Evolutionary conservation across 2,797 vertebrate species (phyloP).

Genomic region (Sciurus carolinensis): DNA sequence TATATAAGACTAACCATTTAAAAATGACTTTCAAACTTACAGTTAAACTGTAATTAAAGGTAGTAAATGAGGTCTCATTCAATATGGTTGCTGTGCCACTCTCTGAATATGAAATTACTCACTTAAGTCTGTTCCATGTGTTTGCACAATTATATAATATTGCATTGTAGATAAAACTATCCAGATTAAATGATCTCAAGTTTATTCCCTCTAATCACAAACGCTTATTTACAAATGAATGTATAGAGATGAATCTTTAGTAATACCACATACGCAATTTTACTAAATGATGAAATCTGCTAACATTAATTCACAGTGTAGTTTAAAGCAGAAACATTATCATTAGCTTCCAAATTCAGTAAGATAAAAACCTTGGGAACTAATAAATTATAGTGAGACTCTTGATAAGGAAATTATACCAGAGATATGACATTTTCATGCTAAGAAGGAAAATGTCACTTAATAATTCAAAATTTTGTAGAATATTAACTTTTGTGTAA

Average conservation of each 20-base stretch:
- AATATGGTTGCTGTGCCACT: not conserved
- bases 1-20: conserved; percentile 66
- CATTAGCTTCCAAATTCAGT: not conserved
- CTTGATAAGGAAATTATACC: conserved; percentile 63
- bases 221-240: conserved; percentile 47
- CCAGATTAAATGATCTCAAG: not conserved
- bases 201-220: conserved; percentile 52
- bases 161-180: not conserved
- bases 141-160: not conserved
- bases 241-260: not conserved
- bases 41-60: conserved; percentile 79
- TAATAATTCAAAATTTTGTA: conserved; percentile 25
- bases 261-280: not conserved
- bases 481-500: not conserved
- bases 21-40: conserved; percentile 76
- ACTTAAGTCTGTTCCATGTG: not conserved
- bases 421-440: conserved; percentile 64
- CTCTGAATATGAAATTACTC: conserved; percentile 58
- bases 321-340: not conserved
- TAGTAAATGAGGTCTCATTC: conserved; percentile 72
- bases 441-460: not conserved
- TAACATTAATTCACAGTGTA: conserved; percentile 39
- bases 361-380: conserved; percentile 67
- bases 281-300: not conserved
- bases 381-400: conserved; percentile 42